phyloP scores from a whole-genome alignment of 2,113 vertebrate genomes.

The Catagonus wagneri region DNA sequence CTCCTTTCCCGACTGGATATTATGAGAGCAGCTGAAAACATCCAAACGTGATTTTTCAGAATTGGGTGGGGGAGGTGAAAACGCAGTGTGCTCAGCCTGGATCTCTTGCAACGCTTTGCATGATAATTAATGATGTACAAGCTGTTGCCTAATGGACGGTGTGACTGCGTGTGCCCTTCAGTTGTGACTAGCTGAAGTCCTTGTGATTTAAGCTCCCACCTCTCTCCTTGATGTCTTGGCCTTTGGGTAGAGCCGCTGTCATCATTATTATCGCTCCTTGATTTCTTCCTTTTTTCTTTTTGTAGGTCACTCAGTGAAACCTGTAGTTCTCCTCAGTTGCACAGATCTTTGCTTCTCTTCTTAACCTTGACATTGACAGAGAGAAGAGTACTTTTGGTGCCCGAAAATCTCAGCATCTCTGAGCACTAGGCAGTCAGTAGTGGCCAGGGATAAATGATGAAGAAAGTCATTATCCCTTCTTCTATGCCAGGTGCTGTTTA shows the following conservation, averaged over 20 bases:
- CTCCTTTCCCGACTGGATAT: background rate
- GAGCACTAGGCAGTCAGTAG: background rate
- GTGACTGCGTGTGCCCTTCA: constrained; percentile 63
- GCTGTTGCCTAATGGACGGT: constrained; percentile 56
- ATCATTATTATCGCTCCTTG: background rate
- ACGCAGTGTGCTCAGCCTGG: constrained; percentile 63
- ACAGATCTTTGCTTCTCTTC: background rate
- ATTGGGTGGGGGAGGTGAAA: constrained; percentile 46
- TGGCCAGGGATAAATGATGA: background rate
- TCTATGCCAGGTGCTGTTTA: background rate
- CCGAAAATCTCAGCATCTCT: background rate
- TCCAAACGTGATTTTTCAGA: constrained; percentile 69
- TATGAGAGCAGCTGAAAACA: constrained; percentile 45
- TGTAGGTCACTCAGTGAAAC: background rate
- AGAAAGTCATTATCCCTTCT: background rate
- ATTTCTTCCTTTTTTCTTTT: constrained; percentile 29
- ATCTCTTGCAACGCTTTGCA: constrained; percentile 56
- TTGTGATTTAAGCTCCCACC: constrained; percentile 3
- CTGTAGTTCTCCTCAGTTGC: background rate
- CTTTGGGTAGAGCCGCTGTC: background rate
- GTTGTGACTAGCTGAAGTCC: constrained; percentile 44
- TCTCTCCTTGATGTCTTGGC: background rate
- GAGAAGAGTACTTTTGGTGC: background rate
- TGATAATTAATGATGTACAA: constrained; percentile 71
- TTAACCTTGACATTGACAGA: constrained; percentile 16